These are phyloP conservation scores for Caenorhabditis becei DNA, from an alignment of 2,888 invertebrate genomes.

Conservation along the genomic window DNA sequence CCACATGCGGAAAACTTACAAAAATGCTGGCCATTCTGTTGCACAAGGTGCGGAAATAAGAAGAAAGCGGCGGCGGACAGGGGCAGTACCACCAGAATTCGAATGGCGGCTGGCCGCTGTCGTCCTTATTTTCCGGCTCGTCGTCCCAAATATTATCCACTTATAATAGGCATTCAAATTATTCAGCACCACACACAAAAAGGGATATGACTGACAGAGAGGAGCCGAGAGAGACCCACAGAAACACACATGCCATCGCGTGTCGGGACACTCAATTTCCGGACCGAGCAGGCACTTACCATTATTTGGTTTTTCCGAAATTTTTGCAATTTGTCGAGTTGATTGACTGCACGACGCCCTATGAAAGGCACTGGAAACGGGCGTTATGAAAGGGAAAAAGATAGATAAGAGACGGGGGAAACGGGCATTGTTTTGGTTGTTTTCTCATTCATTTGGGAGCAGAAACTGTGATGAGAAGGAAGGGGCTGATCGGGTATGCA, in stretches of 20 bases:
- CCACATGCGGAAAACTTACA: constrained; percentile 33
- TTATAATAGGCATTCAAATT: constrained; percentile 58
- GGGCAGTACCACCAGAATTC: not conserved
- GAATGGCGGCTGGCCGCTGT: not conserved
- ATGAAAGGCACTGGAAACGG: not conserved
- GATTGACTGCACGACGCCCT: not conserved
- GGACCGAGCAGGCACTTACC: constrained; percentile 42
- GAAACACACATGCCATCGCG: constrained; percentile 24
- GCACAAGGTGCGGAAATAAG: not conserved
- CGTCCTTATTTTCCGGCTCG: not conserved
- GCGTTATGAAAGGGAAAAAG: not conserved
- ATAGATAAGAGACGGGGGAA: not conserved
- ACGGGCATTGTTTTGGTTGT: not conserved
- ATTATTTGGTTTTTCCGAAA: constrained; percentile 47
- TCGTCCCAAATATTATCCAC: constrained; percentile 48
- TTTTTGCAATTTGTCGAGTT: constrained; percentile 31
- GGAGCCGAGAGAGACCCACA: not conserved
- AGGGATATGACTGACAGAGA: constrained; percentile 28
- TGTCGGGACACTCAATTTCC: constrained; percentile 57
- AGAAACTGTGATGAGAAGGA: not conserved
- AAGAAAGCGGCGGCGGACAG: too few relatives aligned
- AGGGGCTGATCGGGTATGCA: constrained; percentile 8
- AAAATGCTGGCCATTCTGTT: constrained; percentile 49
- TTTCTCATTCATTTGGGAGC: constrained; percentile 12
- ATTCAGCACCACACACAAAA: constrained; percentile 25